Base-by-base conservation (phyloP, 1,140 invertebrate species). In the Periplaneta americana region DNA sequence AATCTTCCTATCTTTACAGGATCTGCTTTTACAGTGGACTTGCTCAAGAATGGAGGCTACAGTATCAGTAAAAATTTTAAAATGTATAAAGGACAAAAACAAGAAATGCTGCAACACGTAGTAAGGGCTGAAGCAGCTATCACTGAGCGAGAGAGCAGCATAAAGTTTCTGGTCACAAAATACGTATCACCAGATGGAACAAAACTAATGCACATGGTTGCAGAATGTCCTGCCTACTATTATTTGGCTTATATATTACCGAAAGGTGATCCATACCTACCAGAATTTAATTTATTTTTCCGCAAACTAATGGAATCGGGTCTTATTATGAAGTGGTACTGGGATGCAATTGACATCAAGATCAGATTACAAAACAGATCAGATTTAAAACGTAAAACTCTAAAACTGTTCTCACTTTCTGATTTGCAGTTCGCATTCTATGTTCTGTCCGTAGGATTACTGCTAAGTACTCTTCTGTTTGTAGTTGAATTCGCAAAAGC, bases 211-310 rank as follows among this genome's bases (percentile, higher is more conserved):
- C 88, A 90, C 83, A 83, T 88, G 4, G 84, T 89, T 31, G 83
- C 85, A 5, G 87, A 89, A n/a, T 90, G 89, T 84, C 87, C 88
- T 10, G 74, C 86, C 34, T 85, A 81, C 15, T 88, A 86, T 83
- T 85, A 86, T 83, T 82, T 90, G 10, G 84, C 85, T 0, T 89
- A 88, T 79, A 81, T 88, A 10, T 74, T 88, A 18, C 84, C 84
- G 74, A 81, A 85, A 77, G 31, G 84, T 79, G 84, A 85, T 82
- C 77, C 85, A 79, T 86, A 79, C 13, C 75, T 83, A 4, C 80
- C 84, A 11, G 80, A 81, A 31, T 75, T 87, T 28, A 85, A 87
- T 75, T 28, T 6, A 11, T 33, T 87, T 1, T 85, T 89, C 17
- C 75, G 28, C 6, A 82, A 75, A 37, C 79, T 88, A n/a, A 82